Conservation (phyloP, 2,113 vertebrate species). For the Rhinogobius similis region DNA sequence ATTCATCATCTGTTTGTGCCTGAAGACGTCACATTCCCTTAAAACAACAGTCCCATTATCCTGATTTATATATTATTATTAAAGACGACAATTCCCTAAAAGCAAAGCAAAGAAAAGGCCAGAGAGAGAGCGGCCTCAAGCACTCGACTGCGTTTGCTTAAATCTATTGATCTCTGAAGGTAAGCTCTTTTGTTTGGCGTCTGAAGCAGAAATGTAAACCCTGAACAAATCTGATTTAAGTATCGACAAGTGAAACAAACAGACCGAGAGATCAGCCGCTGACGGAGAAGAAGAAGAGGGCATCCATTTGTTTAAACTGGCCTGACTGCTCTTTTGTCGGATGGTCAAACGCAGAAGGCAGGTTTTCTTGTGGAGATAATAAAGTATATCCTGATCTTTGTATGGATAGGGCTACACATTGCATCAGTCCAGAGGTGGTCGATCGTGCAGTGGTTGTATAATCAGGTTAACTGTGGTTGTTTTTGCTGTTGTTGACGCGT, state of each 20-base stretch:
- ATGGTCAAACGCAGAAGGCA: too few species aligned
- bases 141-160: background rate
- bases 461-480: too few species aligned
- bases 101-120: conserved; percentile 37
- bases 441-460: too few species aligned
- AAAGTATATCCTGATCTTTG: too few species aligned
- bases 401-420: too few species aligned
- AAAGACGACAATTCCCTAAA: conserved; percentile 46
- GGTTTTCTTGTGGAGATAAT: too few species aligned
- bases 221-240: conserved; percentile 3
- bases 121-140: background rate
- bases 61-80: background rate
- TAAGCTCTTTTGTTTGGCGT: conserved; percentile 3
- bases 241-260: background rate
- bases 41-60: background rate
- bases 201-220: background rate
- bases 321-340: too few species aligned
- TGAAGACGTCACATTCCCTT: background rate
- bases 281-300: background rate
- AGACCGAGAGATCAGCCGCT: background rate
- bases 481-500: too few species aligned
- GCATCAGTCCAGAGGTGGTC: too few species aligned
- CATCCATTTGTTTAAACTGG: background rate
- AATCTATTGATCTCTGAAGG: conserved; percentile 11
- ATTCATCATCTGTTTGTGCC: too few species aligned